phyloP scores from a whole-genome alignment of 2,113 vertebrate genomes.

The human region DNA sequence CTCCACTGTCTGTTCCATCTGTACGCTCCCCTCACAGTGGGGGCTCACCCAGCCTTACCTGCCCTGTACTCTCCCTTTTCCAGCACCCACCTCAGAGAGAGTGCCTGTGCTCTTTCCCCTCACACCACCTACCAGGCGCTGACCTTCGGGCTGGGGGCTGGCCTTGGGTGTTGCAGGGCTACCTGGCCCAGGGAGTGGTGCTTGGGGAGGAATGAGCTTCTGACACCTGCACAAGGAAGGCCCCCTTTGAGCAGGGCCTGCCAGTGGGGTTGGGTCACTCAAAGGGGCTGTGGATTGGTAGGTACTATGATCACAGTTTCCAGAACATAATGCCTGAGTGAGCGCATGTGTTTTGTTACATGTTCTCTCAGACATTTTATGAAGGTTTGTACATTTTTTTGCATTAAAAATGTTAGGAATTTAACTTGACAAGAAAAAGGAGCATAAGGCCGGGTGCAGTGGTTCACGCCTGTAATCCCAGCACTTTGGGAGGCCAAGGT shows the following conservation, averaged over 20 bases:
- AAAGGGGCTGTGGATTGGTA: background rate
- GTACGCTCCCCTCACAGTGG: too few relatives aligned
- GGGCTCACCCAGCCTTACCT: background rate
- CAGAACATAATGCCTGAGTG: background rate
- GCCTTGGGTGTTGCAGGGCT: background rate
- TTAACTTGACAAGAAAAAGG: background rate
- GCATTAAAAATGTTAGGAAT: background rate
- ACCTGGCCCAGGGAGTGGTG: background rate
- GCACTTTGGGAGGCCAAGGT: too few relatives aligned
- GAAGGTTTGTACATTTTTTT: background rate
- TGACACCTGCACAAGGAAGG: background rate
- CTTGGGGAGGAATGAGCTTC: background rate
- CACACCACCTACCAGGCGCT: fast-evolving
- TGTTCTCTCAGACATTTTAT: background rate
- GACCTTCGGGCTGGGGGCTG: background rate
- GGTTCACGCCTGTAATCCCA: too few relatives aligned
- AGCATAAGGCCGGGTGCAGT: background rate
- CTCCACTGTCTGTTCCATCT: background rate
- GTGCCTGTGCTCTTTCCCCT: background rate
- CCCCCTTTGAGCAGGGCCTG: background rate
- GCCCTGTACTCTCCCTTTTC: background rate
- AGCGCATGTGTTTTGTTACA: background rate
- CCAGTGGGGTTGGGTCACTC: background rate
- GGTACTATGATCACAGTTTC: background rate
- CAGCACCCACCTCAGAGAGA: background rate